Percentiles rank a stretch among this genome's conserved stretches.
phyloP scores from a whole-genome alignment of 2,113 vertebrate genomes.

The Tragulus kanchil region DNA sequence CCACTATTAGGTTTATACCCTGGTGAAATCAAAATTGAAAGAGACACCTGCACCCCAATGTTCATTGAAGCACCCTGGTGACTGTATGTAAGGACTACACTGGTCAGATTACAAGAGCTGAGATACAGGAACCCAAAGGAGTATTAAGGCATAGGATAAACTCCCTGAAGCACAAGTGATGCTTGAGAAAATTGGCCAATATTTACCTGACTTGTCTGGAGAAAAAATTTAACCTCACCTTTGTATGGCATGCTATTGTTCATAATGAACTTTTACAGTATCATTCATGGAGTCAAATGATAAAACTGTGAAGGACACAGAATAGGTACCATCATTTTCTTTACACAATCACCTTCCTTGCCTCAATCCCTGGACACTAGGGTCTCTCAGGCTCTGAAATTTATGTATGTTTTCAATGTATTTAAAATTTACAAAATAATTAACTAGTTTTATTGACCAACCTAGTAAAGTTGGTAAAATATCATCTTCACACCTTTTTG shows the following conservation, averaged over 20 bases:
- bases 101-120: not conserved
- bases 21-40: too few species aligned
- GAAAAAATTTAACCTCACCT: not conserved
- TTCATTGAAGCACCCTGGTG: too few species aligned
- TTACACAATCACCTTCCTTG: not conserved
- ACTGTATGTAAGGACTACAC: not conserved
- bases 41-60: too few species aligned
- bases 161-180: not conserved
- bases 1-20: too few species aligned
- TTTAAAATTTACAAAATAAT: constrained; percentile 15
- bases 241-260: not conserved
- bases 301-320: not conserved
- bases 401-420: not conserved
- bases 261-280: not conserved
- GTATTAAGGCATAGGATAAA: not conserved
- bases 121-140: not conserved
- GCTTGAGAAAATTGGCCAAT: not conserved
- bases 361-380: not conserved
- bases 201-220: not conserved
- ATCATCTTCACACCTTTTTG: not conserved
- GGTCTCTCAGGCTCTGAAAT: not conserved
- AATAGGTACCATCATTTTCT: not conserved
- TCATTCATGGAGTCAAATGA: not conserved
- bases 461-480: not conserved
- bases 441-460: not conserved